phyloP scores from a whole-genome alignment of 2,888 invertebrate genomes.

The Polydesmus complanatus region DNA sequence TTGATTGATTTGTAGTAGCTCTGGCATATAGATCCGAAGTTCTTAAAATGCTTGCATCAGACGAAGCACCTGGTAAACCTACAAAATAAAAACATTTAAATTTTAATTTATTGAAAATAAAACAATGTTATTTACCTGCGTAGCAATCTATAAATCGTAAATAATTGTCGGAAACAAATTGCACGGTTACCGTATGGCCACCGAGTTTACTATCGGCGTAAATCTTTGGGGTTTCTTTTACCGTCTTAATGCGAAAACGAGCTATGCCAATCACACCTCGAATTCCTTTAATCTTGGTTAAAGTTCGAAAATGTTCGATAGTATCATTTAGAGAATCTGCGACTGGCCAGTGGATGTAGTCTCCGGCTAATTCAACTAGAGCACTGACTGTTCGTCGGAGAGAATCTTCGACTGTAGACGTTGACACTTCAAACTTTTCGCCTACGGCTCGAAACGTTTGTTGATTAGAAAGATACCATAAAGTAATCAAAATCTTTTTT shows the following conservation, averaged over 20 bases:
- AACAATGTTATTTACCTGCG: conserved; percentile 1
- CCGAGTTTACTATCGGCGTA: background rate
- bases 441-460: conserved; percentile 3
- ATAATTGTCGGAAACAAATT: conserved; percentile 2
- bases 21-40: conserved; percentile 2
- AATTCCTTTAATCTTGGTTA: background rate
- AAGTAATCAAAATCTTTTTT: conserved; percentile 3
- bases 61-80: conserved; percentile 4
- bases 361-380: conserved; percentile 1
- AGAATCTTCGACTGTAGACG: conserved; percentile 1
- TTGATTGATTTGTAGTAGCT: background rate
- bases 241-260: conserved; percentile 4
- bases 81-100: background rate
- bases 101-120: no score
- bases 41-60: background rate
- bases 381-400: background rate
- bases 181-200: background rate
- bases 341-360: conserved; percentile 5
- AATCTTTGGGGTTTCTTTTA: conserved; percentile 4
- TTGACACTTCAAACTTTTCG: conserved; percentile 9
- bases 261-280: conserved; percentile 5
- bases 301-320: background rate
- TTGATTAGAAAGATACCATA: conserved; percentile 1
- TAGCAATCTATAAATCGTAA: conserved; percentile 6
- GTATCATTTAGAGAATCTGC: background rate